Conservation (phyloP, 1,140 invertebrate genomes). For the Metopolophium dirhodum region DNA sequence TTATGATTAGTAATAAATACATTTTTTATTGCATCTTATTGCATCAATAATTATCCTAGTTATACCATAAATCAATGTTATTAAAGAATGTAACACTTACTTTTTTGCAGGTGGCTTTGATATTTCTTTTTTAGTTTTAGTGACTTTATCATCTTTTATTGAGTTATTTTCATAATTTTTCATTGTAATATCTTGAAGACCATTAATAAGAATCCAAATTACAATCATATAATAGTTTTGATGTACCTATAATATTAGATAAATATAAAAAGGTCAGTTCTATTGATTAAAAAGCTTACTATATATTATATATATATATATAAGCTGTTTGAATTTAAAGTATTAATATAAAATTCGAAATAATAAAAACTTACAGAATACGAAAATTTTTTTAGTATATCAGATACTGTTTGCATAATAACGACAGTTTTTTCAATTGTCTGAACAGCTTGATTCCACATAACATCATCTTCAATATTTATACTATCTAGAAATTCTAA, state of each 20-base stretch:
- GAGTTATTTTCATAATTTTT: conserved; percentile 36
- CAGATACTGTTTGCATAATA: conserved; percentile 39
- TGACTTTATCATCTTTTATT: not conserved
- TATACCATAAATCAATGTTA: not conserved
- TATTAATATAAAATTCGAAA: not conserved
- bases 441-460: conserved; percentile 50
- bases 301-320: not conserved
- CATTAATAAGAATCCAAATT: conserved; percentile 45
- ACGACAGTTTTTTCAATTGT: conserved; percentile 49
- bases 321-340: not conserved
- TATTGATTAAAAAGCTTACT: not conserved
- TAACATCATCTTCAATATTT: conserved; percentile 50
- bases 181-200: conserved; percentile 11
- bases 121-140: conserved; percentile 20
- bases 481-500: conserved; percentile 28
- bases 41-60: not conserved
- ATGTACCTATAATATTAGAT: conserved; percentile 44
- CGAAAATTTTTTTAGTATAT: conserved; percentile 42
- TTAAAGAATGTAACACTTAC: not conserved
- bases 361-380: conserved; percentile 28
- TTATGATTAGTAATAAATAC: not conserved
- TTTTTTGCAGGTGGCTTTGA: not conserved
- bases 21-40: not conserved
- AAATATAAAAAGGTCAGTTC: not conserved
- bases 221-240: conserved; percentile 53